These are phyloP conservation scores for Phania funesta DNA, from an alignment of 2,888 invertebrate genomes.

Conservation along the genomic window DNA sequence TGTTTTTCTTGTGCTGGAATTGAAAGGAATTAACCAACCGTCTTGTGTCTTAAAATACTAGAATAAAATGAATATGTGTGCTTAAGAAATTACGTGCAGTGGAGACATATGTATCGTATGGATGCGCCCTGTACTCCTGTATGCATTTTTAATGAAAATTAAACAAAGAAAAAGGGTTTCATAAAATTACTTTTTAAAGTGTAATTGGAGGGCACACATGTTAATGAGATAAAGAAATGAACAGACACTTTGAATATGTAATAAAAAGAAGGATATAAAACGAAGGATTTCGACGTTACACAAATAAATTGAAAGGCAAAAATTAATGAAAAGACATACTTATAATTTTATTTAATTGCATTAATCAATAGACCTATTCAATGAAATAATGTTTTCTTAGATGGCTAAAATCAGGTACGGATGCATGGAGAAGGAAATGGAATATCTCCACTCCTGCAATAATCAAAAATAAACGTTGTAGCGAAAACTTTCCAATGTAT, in stretches of 20 bases:
- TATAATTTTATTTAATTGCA: too few relatives aligned
- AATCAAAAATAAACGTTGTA: too few relatives aligned
- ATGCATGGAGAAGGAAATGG: too few relatives aligned
- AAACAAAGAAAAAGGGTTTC: slow-evolving; percentile 59
- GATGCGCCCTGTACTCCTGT: slow-evolving; percentile 31
- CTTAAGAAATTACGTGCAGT: slow-evolving; percentile 42
- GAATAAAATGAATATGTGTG: slow-evolving; percentile 33
- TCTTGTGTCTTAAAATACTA: slow-evolving; percentile 22
- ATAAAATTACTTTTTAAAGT: slow-evolving; percentile 55
- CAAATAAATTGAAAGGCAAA: background rate
- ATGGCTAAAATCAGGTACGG: too few relatives aligned
- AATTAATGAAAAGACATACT: too few relatives aligned
- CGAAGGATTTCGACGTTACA: background rate
- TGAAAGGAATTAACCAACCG: slow-evolving; percentile 39
- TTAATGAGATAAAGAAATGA: slow-evolving; percentile 54
- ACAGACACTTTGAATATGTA: background rate
- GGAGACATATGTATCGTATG: slow-evolving; percentile 8
- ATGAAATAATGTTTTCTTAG: too few relatives aligned
- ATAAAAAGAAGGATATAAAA: background rate
- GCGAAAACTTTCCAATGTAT: too few relatives aligned
- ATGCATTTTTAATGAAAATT: slow-evolving; percentile 60
- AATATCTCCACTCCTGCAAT: too few relatives aligned
- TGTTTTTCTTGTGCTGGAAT: slow-evolving; percentile 8
- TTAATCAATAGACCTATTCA: too few relatives aligned
- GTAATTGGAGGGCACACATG: slow-evolving; percentile 62